Base-by-base conservation (phyloP, 2,888 invertebrate species). In the Hirtodrosophila histrioides region DNA sequence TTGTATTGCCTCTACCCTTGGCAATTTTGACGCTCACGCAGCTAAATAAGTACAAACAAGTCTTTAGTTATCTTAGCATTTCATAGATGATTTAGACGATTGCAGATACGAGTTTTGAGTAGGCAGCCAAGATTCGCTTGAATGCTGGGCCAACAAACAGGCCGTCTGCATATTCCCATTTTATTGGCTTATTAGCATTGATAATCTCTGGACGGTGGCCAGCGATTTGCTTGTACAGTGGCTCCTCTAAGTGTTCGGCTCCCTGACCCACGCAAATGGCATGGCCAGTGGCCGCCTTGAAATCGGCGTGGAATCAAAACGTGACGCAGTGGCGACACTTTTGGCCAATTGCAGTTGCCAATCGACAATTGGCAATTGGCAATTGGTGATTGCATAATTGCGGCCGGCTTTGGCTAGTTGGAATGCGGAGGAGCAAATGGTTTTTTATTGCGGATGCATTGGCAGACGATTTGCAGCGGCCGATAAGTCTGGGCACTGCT, bases 181-280 rank as follows among this genome's bases (percentile, higher is more conserved):
- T 78, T 82, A 86, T 84, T 65, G 80, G 64, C 84, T 88, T 88
- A 82, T 82, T 82, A 82, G 69, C 76, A 82, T 79, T 86, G 81
- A 88, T 87, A 82, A 82, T 82, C 87, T 82, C 82, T 87, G 81
- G 81, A 84, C 84, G 66, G 56, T 72, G 81, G 86, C 88, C 86
- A 87, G 64, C 31, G 45, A 51, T 61, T 63, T 66, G 57, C 17
- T 17, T 2, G 17, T 17, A 17, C 43, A 60, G 43, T 57, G 65
- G 51, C 66, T 43, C 83, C 56, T 53, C 31, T 7, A 3, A 67
- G 61, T 78, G 75, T 73, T 66, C 80, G 80, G 72, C 74, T 72
- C 29, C 35, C 44, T 78, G 81, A 86, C 81, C 81, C 81, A 86
- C 81, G 78, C 80, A 78, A 23, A 53, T 43, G 33, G 50, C 24